Evolutionary conservation across 2,113 vertebrate genomes (phyloP).

Genomic region (Caranx ignobilis): DNA sequence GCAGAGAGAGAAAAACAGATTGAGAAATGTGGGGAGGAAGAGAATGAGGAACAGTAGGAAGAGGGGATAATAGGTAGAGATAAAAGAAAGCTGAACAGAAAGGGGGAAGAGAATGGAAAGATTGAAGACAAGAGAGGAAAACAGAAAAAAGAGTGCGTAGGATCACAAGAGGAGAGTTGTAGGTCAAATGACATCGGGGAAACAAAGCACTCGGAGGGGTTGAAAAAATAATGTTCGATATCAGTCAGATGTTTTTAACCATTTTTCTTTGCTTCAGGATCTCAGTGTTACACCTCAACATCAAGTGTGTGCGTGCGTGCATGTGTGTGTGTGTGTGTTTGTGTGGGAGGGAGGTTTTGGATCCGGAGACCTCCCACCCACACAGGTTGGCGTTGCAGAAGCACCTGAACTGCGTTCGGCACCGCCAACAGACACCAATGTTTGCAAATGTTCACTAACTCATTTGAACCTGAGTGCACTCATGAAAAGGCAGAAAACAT

Average conservation of each 20-base stretch:
- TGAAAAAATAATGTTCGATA: conserved; percentile 27
- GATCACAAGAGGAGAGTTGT: not conserved
- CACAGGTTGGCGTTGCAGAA: conserved; percentile 65
- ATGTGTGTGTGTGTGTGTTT: conserved; percentile 21
- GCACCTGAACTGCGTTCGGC: conserved; percentile 72
- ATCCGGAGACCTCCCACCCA: conserved; percentile 69
- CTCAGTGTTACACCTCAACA: conserved; percentile 42
- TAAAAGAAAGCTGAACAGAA: not conserved
- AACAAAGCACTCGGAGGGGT: conserved; percentile 15
- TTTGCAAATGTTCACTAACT: conserved; percentile 69
- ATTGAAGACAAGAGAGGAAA: not conserved
- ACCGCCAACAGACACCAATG: conserved; percentile 60
- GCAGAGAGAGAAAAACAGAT: not conserved
- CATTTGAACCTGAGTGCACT: conserved; percentile 59
- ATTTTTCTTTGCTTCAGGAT: conserved; percentile 37
- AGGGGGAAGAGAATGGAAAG: not conserved
- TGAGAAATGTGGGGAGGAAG: not conserved
- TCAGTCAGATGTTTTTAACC: conserved; percentile 31
- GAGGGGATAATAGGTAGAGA: not conserved
- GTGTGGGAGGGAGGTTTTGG: conserved; percentile 71
- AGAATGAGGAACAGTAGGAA: not conserved
- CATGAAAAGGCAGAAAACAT: conserved; percentile 44
- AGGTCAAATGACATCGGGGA: conserved; percentile 24
- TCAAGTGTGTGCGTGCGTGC: not conserved
- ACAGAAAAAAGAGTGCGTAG: not conserved